A percentile compares a stretch with the other conserved stretches of the same genome.
phyloP scores from a whole-genome alignment of 2,797 vertebrate species.

The Glossophaga mutica region DNA sequence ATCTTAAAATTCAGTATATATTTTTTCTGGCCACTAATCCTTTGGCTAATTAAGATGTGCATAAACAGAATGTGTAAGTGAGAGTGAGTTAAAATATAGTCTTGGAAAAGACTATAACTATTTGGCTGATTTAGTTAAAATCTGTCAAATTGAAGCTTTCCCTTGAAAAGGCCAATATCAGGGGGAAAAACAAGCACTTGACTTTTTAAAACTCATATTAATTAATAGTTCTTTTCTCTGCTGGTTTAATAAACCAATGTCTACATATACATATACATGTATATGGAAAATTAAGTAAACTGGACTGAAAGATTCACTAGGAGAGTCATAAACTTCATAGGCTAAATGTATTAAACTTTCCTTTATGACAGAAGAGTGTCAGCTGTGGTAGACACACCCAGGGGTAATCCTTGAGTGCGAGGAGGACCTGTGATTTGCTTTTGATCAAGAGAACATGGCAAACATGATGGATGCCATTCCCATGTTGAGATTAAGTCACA shows the following conservation, averaged over 20 bases:
- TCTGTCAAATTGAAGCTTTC: not conserved
- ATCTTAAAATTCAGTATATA: conserved; percentile 14
- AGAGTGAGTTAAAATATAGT: not conserved
- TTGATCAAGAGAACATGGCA: not conserved
- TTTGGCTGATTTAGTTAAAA: conserved; percentile 14
- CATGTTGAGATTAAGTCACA: not conserved
- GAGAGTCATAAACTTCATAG: not conserved
- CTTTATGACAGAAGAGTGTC: not conserved
- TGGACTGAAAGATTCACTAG: not conserved
- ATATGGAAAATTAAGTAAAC: not conserved
- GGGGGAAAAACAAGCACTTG: not conserved
- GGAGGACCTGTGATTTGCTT: not conserved
- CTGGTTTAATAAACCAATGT: not conserved
- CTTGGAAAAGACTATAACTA: not conserved
- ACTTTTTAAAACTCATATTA: not conserved
- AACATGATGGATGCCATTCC: not conserved
- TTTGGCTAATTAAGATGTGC: conserved; percentile 23
- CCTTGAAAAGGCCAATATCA: not conserved
- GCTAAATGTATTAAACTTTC: not conserved
- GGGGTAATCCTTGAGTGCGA: fast-evolving
- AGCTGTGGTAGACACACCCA: not conserved
- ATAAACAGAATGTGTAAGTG: not conserved
- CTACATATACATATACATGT: not conserved
- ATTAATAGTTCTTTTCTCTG: not conserved
- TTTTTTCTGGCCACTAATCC: conserved; percentile 32